Evolutionary conservation across 2,888 invertebrate species (phyloP).

Genomic region (Heliconius erato): DNA sequence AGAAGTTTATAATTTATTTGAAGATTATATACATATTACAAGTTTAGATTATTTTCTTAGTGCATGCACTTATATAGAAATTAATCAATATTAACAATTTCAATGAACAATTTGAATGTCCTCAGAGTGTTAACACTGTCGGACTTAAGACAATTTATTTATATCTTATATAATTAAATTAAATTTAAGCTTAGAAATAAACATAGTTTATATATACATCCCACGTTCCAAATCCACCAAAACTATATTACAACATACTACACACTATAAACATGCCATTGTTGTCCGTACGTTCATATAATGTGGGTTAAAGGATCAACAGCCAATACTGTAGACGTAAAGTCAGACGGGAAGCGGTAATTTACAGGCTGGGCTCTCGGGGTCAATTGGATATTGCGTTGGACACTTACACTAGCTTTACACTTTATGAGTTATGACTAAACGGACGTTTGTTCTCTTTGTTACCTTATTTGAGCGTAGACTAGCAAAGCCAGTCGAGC

Average conservation of each 20-base stretch:
- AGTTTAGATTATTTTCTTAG: no score
- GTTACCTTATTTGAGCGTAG: not conserved
- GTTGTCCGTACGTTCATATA: conserved; percentile 26
- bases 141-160: not conserved
- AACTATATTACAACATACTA: conserved; percentile 5
- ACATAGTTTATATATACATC: not conserved
- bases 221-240: conserved; percentile 12
- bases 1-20: no score
- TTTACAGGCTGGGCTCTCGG: conserved; percentile 64
- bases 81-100: no score
- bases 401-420: conserved; percentile 37
- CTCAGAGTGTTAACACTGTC: not conserved
- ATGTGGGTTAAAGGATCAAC: conserved; percentile 76
- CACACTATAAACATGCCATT: conserved; percentile 29
- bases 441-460: conserved; percentile 15
- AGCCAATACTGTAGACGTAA: conserved; percentile 60
- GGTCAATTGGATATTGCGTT: conserved; percentile 64
- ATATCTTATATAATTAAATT: no score
- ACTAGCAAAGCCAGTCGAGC: not conserved
- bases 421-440: conserved; percentile 24
- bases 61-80: no score
- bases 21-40: no score
- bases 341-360: conserved; percentile 68
- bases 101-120: no score
- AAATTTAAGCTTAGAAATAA: not conserved